Percentiles rank a stretch among this genome's conserved stretches.
phyloP scores from a whole-genome alignment of 2,888 invertebrate species.

The Alsophila aescularia region DNA sequence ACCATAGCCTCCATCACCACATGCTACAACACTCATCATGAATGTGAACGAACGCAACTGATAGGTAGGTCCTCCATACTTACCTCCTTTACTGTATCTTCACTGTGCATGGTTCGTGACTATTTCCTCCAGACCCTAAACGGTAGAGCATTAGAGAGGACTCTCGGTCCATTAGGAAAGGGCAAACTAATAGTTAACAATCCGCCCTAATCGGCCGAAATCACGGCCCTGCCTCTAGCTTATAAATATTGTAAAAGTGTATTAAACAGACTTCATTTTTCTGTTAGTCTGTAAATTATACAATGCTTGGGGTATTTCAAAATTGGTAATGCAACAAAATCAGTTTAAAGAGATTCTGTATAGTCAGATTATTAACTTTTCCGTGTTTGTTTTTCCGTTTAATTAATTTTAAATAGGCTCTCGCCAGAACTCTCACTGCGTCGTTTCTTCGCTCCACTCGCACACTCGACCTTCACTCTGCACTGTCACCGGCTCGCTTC shows the following conservation, averaged over 20 bases:
- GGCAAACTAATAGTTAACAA: constrained; percentile 45
- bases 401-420: no score
- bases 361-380: no score
- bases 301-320: not conserved
- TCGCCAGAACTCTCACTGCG: no score
- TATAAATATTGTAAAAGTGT: constrained; percentile 20
- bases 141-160: constrained; percentile 37
- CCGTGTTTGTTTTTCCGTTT: no score
- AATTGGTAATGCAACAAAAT: no score
- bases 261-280: not conserved
- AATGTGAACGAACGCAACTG: not conserved
- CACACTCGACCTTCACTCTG: no score
- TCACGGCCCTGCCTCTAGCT: constrained; percentile 39
- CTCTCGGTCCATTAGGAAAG: constrained; percentile 48
- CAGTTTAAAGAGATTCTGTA: no score
- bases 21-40: no score
- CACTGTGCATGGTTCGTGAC: constrained; percentile 12
- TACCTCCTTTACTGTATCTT: constrained; percentile 6
- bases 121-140: constrained; percentile 32
- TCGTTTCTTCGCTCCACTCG: no score
- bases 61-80: no score
- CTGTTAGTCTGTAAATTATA: not conserved
- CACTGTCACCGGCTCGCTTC: no score
- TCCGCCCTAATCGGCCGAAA: constrained; percentile 47
- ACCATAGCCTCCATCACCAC: no score